Base-by-base conservation (phyloP, 1,140 invertebrate genomes). In the Drosophila sproati region DNA sequence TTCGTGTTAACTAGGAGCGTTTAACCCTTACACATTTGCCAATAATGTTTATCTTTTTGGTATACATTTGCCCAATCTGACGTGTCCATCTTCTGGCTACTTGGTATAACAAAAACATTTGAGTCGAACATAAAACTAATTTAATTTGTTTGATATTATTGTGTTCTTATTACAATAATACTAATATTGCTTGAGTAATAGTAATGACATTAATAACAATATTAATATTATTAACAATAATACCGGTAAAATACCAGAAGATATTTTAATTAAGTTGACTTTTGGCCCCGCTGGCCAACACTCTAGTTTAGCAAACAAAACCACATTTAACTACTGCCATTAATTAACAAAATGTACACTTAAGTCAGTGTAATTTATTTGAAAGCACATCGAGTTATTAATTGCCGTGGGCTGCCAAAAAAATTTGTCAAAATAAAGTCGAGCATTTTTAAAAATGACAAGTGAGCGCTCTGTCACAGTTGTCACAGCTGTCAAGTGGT, bases 381-480 rank as follows among this genome's bases (percentile, higher is more conserved):
- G 78, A 78, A 64, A 73, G 79, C 79, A 50, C 55, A 62, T 70
- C 71, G 47, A 55, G 43, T 68, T 74, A 59, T 74, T 70, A 70
- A 70, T 70, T 52, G 43, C 43, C 45, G 34, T 35, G 28, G 64
- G 48, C 35, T 41, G 43, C 32, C 37, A 7, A 35, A 31, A 31
- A 48, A 70, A 70, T 70, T 69, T 51, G 50, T 67, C 55, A 73
- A 61, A 60, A 47, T 71, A 63, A 73, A 73, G 71, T 60, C 48
- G 10, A 41, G 63, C 48, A 67, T 20, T 55, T 73, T 55, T 20
- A 52, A 68, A 61, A 68, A 51, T 41, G 37, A 45, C 48, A 52
- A 48, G n/a, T 12, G 39, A n/a, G 48, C n/a, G 48, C 47, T 54
- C 35, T 57, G 72, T 70, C 66, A 70, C 72, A 70, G 72, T 50